phyloP scores from a whole-genome alignment of 2,888 invertebrate genomes.

The Formica aserva region DNA sequence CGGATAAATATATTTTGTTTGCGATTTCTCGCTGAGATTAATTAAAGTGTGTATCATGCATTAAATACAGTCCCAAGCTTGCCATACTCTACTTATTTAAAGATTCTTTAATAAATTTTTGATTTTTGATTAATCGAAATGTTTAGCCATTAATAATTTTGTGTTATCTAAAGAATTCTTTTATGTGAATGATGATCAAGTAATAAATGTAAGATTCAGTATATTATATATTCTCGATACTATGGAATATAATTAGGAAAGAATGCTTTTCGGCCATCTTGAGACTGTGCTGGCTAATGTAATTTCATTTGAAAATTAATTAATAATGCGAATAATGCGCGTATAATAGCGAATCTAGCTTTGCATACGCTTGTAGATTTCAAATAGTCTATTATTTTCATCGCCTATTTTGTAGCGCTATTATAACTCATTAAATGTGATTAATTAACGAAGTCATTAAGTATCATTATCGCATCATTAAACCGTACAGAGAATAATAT shows the following conservation, averaged over 20 bases:
- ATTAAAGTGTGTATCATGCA: not conserved
- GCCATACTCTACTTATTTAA: not conserved
- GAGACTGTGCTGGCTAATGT: not conserved
- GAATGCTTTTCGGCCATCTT: not conserved
- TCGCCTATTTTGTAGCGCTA: slow-evolving; percentile 31
- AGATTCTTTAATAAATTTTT: not conserved
- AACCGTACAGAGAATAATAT: slow-evolving; percentile 44
- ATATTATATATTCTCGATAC: not conserved
- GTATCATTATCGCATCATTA: slow-evolving; percentile 52
- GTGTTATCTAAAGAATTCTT: not conserved
- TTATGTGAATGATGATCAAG: not conserved
- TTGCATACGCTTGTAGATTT: not conserved
- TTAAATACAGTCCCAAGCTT: not conserved
- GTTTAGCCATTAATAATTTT: not conserved
- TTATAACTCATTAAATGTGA: slow-evolving; percentile 47
- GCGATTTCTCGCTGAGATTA: not conserved
- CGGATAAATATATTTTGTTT: not conserved
- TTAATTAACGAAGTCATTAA: slow-evolving; percentile 50
- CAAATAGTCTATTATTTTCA: slow-evolving; percentile 39
- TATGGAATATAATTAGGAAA: not conserved
- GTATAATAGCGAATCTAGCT: not conserved
- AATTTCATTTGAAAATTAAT: slow-evolving; percentile 30
- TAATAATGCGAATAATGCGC: not conserved
- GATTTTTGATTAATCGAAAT: not conserved
- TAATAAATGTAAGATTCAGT: not conserved